phyloP scores from a whole-genome alignment of 2,888 invertebrate species.

The Aphrophora alni region DNA sequence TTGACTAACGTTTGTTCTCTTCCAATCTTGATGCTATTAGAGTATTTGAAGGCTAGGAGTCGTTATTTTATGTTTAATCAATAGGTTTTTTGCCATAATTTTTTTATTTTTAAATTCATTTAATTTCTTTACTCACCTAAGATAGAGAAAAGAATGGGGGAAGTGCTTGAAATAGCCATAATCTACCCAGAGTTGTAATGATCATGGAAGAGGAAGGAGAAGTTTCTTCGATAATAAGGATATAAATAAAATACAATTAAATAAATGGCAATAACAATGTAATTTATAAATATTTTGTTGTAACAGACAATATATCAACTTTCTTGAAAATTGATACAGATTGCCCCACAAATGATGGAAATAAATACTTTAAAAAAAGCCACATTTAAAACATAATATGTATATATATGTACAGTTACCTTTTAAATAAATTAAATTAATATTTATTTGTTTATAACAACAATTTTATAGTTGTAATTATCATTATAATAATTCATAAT shows the following conservation, averaged over 20 bases:
- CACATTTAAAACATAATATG: neutral
- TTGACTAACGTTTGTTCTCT: too few species aligned
- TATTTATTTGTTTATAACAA: neutral
- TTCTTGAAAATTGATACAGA: neutral
- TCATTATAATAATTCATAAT: neutral
- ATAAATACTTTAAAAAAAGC: neutral
- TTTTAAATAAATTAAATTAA: neutral
- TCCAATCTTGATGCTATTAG: too few species aligned
- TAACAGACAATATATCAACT: neutral
- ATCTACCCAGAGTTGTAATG: too few species aligned
- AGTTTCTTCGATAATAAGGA: too few species aligned
- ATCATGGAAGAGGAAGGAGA: too few species aligned
- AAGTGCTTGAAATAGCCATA: too few species aligned
- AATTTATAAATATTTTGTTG: neutral
- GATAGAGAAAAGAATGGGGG: too few species aligned
- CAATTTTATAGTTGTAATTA: neutral
- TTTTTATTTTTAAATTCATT: too few species aligned
- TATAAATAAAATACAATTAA: neutral
- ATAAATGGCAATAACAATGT: neutral
- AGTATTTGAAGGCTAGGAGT: too few species aligned
- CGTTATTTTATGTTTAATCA: too few species aligned
- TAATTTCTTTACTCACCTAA: too few species aligned
- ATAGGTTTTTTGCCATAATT: too few species aligned
- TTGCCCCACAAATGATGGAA: neutral
- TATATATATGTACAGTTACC: neutral